Evolutionary conservation across 2,113 vertebrate species (phyloP).

Genomic region (Hippolais icterina): DNA sequence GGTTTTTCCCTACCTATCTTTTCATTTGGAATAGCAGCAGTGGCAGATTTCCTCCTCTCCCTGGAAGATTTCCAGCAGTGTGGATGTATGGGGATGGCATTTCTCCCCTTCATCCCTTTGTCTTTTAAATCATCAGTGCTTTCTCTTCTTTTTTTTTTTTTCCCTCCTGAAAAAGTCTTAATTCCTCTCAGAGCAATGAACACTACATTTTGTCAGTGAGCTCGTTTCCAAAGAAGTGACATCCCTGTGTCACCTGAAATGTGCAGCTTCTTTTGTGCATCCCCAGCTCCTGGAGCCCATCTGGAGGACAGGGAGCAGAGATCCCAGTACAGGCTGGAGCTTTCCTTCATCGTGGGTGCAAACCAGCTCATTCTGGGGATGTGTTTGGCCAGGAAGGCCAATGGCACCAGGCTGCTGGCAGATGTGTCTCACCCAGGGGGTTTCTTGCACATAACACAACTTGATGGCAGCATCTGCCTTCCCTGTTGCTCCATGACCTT

Average conservation of each 20-base stretch:
- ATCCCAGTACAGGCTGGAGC: not conserved
- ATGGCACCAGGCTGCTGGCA: not conserved
- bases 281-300: not conserved
- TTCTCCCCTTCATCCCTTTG: not conserved
- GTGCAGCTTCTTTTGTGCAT: not conserved
- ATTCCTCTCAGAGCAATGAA: not conserved
- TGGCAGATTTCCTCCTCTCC: not conserved
- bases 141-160: not conserved
- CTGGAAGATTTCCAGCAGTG: not conserved
- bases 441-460: not conserved
- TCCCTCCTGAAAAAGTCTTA: not conserved
- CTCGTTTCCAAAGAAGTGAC: not conserved
- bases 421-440: rapidly evolving
- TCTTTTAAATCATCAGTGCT: not conserved
- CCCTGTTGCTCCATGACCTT: not conserved
- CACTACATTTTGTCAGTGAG: not conserved
- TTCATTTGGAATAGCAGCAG: not conserved
- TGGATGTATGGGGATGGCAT: not conserved
- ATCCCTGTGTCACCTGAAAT: not conserved
- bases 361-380: not conserved
- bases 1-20: not conserved
- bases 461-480: not conserved
- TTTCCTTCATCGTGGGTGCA: not conserved
- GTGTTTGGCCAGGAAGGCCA: not conserved
- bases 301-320: not conserved